Conservation (phyloP, 2,888 invertebrate species). For the Phyllotreta cruciferae region DNA sequence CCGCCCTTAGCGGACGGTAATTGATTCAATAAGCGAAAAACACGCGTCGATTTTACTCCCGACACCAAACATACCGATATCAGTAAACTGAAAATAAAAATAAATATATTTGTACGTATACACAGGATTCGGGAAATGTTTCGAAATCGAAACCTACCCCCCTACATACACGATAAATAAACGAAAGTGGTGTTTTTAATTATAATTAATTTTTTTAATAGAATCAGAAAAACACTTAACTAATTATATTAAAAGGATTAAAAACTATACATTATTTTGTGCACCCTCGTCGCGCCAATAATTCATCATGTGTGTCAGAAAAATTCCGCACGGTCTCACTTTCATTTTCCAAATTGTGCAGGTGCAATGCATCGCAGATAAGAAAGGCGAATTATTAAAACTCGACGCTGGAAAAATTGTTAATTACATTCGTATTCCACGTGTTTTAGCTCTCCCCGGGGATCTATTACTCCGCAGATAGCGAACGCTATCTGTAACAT, state of each 20-base stretch:
- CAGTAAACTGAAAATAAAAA: conserved; percentile 53
- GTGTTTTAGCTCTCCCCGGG: conserved; percentile 22
- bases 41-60: conserved; percentile 55
- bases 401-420: conserved; percentile 12
- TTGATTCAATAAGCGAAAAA: conserved; percentile 61
- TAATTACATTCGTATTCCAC: conserved; percentile 22
- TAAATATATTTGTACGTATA: conserved; percentile 43
- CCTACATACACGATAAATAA: too few relatives aligned
- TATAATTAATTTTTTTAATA: too few relatives aligned
- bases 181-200: too few relatives aligned
- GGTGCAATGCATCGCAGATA: conserved; percentile 22
- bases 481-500: conserved; percentile 27
- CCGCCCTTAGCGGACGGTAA: conserved; percentile 60
- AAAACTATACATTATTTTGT: neutral
- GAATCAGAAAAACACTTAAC: too few relatives aligned
- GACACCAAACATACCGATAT: conserved; percentile 59
- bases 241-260: too few relatives aligned
- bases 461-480: conserved; percentile 24
- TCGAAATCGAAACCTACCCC: neutral
- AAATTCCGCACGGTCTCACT: conserved; percentile 16
- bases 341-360: conserved; percentile 24
- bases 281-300: conserved; percentile 12
- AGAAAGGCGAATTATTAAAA: conserved; percentile 24
- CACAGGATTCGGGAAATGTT: conserved; percentile 22
- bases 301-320: conserved; percentile 22